A percentile compares a stretch with the other conserved stretches of the same genome.
phyloP scores from a whole-genome alignment of 2,113 vertebrate species.

The Grantiella picta region DNA sequence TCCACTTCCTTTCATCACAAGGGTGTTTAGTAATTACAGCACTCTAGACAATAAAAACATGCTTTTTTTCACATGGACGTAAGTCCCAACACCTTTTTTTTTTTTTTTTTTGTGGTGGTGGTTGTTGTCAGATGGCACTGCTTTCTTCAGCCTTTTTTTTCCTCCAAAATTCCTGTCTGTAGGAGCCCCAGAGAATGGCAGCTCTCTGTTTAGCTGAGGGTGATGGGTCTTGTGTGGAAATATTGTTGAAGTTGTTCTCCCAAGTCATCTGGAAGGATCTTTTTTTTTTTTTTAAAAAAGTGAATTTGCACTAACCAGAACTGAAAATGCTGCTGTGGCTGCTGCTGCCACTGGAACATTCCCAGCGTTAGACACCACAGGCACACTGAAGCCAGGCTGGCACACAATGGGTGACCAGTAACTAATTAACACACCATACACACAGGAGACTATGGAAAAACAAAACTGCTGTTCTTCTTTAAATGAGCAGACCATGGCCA shows the following conservation, averaged over 20 bases:
- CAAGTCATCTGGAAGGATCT: not conserved
- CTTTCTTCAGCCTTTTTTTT: not conserved
- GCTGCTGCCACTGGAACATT: not conserved
- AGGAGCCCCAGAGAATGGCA: not conserved
- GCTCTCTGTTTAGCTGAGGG: not conserved
- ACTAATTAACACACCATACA: not conserved
- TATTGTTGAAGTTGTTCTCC: not conserved
- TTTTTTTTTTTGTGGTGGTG: not conserved
- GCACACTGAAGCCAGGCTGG: not conserved
- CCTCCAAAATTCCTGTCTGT: not conserved
- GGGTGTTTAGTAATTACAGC: not conserved
- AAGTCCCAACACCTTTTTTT: not conserved
- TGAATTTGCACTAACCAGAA: not conserved
- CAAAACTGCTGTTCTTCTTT: not conserved
- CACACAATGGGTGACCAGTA: not conserved
- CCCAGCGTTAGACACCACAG: not conserved
- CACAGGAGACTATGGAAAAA: not conserved
- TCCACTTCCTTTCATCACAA: not conserved
- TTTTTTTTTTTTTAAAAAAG: too few relatives aligned
- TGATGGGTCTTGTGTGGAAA: not conserved
- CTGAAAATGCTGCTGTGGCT: not conserved
- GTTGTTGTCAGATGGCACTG: too few relatives aligned
- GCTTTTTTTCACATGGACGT: not conserved
- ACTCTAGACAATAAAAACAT: not conserved
- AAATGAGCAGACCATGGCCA: not conserved